phyloP scores from a whole-genome alignment of 2,113 vertebrate species.

The Leptobrachium ailaonicum region DNA sequence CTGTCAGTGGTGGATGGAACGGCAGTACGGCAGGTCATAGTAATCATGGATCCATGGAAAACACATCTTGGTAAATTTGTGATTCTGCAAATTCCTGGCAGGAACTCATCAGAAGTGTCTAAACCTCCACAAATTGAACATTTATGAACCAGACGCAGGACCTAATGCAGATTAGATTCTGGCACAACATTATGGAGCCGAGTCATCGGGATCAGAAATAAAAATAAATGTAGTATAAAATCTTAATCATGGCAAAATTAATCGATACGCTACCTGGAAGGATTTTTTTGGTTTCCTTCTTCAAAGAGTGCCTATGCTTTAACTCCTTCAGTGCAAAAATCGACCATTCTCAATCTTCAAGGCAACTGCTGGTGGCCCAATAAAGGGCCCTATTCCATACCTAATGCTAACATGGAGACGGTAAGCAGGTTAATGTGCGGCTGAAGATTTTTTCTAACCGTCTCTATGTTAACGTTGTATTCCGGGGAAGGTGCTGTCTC shows the following conservation, averaged over 20 bases:
- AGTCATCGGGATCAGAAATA: not conserved
- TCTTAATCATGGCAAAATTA: slow-evolving; percentile 2
- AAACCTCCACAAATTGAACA: not conserved
- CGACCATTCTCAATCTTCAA: no score
- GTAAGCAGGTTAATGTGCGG: no score
- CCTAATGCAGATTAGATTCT: not conserved
- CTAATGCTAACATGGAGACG: no score
- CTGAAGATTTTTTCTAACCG: no score
- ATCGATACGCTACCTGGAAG: not conserved
- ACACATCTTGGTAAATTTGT: not conserved
- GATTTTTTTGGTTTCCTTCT: not conserved
- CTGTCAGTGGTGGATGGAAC: no score
- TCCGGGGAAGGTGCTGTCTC: no score
- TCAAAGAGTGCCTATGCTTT: no score
- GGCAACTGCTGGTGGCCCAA: no score
- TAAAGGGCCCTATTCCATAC: no score
- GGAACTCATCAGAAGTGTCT: not conserved
- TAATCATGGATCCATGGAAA: not conserved
- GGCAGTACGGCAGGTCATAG: not conserved
- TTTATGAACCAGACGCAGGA: not conserved
- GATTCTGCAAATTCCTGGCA: no score
- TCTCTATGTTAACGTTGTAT: no score
- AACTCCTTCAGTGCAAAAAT: no score
- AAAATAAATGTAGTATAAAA: slow-evolving; percentile 7
- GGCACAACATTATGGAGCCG: not conserved